Evolutionary conservation across 92 coral and sea anemone species (phyloP).

Genomic region (Desmophyllum pertusum): DNA sequence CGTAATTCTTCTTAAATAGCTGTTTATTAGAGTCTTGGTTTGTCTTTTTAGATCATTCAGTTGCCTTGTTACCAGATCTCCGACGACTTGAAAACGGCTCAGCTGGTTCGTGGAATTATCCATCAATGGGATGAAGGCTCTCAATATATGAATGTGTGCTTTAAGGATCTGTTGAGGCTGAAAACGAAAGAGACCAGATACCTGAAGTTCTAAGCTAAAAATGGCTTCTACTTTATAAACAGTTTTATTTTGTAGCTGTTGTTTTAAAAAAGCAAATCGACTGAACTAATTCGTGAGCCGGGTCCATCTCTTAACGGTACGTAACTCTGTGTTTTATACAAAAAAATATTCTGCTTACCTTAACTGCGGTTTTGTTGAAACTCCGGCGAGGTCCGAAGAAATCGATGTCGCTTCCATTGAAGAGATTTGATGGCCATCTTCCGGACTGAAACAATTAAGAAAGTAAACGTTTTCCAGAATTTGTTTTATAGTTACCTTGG

Average conservation of each 20-base stretch:
- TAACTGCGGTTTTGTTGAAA: not conserved
- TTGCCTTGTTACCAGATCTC: not conserved
- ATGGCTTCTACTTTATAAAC: too few relatives aligned
- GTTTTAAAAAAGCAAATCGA: too few relatives aligned
- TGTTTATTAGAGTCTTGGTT: not conserved
- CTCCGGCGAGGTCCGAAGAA: not conserved
- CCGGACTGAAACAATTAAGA: constrained; percentile 5
- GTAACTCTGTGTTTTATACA: too few relatives aligned
- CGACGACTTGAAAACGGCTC: not conserved
- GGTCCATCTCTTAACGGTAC: too few relatives aligned
- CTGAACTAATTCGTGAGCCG: too few relatives aligned
- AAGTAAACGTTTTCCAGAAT: too few relatives aligned
- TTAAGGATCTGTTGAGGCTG: constrained; percentile 16
- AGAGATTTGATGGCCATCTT: constrained; percentile 17
- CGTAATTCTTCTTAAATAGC: not conserved
- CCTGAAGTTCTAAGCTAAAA: not conserved
- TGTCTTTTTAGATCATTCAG: not conserved
- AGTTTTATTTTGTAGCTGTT: too few relatives aligned
- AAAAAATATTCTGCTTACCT: constrained; percentile 3
- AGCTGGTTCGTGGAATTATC: constrained; percentile 2
- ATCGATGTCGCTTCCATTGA: not conserved
- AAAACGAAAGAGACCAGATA: not conserved
- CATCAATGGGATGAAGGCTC: not conserved
- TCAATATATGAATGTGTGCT: constrained; percentile 8
- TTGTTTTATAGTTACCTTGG: not conserved